Base-by-base conservation (phyloP, 2,113 vertebrate species). In the Panurus biarmicus region DNA sequence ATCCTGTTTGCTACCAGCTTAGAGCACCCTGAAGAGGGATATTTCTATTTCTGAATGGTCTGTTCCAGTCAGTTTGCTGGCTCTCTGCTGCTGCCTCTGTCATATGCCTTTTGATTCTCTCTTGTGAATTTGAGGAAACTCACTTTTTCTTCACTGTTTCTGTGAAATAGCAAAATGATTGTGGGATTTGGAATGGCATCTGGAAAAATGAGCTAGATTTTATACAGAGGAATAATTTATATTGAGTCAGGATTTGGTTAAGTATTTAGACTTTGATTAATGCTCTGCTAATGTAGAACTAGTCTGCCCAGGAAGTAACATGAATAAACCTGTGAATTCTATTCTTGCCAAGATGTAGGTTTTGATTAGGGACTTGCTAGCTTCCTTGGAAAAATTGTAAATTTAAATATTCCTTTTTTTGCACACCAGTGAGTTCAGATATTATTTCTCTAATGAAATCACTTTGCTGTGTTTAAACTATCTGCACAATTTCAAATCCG, bases 1-100 rank as follows among this genome's bases (percentile, higher is more conserved):
- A 87, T 95, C 94, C 94, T 94, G 89, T 96, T 94, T 94, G 71
- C 58, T 78, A 54, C 50, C 74, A 62, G 67, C 47, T 58, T 14
- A 69, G 26, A 69, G 47, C 0, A 0, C 54, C 58, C 70, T 51
- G 77, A 75, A 64, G 65, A 69, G 70, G 31, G 74, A 45, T 29
- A 28, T 50, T 89, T 72, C 77, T 93, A 2, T 91, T 94, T 84
- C 70, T 82, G 33, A 50, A 62, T 74, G 62, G 67, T 62, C 79
- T 79, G 50, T 91, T 89, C 53, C 70, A 23, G 17, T 28, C 44
- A 11, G 35, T 58, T 65, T 87, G 35, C 86, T 88, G 72, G 24
- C 65, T 56, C 44, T 65, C 20, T 87, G 54, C 84, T 83, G 45
- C 87, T 87, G 81, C 29, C 29, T 85, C 48, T 1, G 1, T 67